A percentile compares a stretch with the other conserved stretches of the same genome.
Evolutionary conservation across 2,113 vertebrate species (phyloP).

Genomic region (Tursiops truncatus): DNA sequence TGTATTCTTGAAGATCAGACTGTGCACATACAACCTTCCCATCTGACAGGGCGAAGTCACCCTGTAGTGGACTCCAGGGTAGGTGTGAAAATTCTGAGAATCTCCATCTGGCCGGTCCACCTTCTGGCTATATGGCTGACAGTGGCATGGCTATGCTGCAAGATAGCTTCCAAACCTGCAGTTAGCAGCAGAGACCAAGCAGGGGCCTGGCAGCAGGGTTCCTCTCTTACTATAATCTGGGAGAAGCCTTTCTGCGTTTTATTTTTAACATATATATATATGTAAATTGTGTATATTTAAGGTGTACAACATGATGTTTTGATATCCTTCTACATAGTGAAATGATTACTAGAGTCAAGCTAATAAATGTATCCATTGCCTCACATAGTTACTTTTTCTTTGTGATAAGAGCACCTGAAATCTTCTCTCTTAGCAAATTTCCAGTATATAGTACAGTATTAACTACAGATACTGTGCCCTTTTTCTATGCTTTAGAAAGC

Average conservation of each 20-base stretch:
- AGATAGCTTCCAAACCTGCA: not conserved
- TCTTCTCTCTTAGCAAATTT: not conserved
- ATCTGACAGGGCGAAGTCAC: constrained; percentile 81
- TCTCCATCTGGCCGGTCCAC: not conserved
- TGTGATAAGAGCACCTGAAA: not conserved
- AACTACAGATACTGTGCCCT: not conserved
- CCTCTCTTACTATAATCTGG: not conserved
- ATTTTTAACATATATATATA: not conserved
- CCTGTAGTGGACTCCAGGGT: constrained; percentile 86
- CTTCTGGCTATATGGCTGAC: not conserved
- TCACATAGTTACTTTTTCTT: not conserved
- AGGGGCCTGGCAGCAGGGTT: not conserved
- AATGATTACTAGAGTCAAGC: not conserved
- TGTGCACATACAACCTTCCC: constrained; percentile 81
- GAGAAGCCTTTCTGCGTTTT: not conserved
- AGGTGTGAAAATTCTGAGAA: not conserved
- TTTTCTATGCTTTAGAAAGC: not conserved
- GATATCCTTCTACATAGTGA: not conserved
- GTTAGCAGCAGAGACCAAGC: not conserved
- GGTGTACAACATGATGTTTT: not conserved
- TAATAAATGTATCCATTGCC: not conserved
- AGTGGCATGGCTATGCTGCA: fast-evolving
- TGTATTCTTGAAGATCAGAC: constrained; percentile 82
- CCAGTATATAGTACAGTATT: no score
- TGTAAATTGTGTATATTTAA: not conserved